Conservation (phyloP, 2,888 invertebrate genomes). For the Brassicogethes aeneus region DNA sequence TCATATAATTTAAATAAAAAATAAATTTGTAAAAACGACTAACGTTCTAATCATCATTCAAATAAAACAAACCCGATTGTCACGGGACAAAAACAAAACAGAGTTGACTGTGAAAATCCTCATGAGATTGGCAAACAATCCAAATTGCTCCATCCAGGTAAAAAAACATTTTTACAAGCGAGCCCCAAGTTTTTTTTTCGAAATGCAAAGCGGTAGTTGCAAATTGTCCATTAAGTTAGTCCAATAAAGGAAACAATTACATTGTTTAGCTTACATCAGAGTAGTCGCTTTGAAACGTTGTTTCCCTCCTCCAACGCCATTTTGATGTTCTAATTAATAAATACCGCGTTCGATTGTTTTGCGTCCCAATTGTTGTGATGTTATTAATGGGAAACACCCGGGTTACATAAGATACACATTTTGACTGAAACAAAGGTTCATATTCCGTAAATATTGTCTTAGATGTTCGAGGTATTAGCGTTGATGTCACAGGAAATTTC, state of each 20-base stretch:
- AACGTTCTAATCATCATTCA: too few relatives aligned
- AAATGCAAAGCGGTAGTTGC: background rate
- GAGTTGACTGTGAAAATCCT: too few relatives aligned
- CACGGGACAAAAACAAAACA: too few relatives aligned
- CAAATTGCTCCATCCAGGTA: too few relatives aligned
- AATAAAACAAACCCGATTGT: too few relatives aligned
- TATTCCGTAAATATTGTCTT: background rate
- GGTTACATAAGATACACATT: conserved; percentile 6
- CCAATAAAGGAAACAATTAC: conserved; percentile 19
- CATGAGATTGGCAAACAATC: too few relatives aligned
- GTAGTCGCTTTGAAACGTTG: background rate
- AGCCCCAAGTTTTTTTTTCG: background rate
- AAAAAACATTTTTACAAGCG: too few relatives aligned
- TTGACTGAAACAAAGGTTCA: conserved; percentile 7
- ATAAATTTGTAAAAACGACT: too few relatives aligned
- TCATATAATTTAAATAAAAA: too few relatives aligned
- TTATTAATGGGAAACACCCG: conserved; percentile 13
- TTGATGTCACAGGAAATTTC: too few relatives aligned
- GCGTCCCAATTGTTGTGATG: conserved; percentile 12
- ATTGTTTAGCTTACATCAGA: conserved; percentile 10
- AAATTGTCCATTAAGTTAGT: background rate
- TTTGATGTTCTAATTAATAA: conserved; percentile 26
- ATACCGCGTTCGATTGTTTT: conserved; percentile 22
- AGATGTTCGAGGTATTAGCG: background rate
- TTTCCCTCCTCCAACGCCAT: conserved; percentile 13